These are phyloP conservation scores for Telenomus remus DNA, from an alignment of 1,140 invertebrate genomes.

Conservation along the genomic window DNA sequence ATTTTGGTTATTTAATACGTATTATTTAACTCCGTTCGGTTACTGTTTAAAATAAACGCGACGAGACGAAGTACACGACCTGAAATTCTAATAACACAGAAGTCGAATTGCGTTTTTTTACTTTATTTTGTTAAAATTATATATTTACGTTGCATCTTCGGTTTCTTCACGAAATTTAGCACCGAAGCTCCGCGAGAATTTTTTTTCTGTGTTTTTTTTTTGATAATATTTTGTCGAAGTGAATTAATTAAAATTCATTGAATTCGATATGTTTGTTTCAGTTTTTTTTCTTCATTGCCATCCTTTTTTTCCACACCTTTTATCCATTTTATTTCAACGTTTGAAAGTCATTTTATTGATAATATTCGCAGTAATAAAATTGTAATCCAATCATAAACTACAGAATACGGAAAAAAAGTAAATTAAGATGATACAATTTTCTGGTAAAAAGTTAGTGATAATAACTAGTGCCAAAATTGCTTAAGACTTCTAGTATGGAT, in stretches of 20 bases:
- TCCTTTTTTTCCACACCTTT: no score
- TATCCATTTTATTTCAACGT: neutral
- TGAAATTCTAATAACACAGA: constrained; percentile 66
- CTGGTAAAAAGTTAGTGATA: no score
- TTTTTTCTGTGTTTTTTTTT: constrained; percentile 51
- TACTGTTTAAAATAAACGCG: neutral
- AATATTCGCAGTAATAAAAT: no score
- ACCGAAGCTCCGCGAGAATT: constrained; percentile 20
- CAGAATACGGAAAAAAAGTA: no score
- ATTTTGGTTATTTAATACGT: neutral
- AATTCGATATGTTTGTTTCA: constrained; percentile 4
- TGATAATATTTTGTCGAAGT: constrained; percentile 51
- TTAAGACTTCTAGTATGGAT: no score
- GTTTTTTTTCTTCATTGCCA: constrained; percentile 7
- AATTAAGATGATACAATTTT: no score
- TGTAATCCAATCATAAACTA: no score
- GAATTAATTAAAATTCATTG: constrained; percentile 54
- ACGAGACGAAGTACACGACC: constrained; percentile 68
- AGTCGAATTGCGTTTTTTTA: constrained; percentile 66
- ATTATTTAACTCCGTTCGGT: constrained; percentile 11
- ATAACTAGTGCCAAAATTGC: no score
- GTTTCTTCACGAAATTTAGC: constrained; percentile 41
- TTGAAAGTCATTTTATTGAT: no score
- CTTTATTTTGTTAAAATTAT: constrained; percentile 61
- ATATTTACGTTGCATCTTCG: constrained; percentile 61